Percentiles rank a stretch among this genome's conserved stretches.
Conservation (phyloP, 2,797 vertebrate genomes). For the Gymnothorax javanicus region DNA sequence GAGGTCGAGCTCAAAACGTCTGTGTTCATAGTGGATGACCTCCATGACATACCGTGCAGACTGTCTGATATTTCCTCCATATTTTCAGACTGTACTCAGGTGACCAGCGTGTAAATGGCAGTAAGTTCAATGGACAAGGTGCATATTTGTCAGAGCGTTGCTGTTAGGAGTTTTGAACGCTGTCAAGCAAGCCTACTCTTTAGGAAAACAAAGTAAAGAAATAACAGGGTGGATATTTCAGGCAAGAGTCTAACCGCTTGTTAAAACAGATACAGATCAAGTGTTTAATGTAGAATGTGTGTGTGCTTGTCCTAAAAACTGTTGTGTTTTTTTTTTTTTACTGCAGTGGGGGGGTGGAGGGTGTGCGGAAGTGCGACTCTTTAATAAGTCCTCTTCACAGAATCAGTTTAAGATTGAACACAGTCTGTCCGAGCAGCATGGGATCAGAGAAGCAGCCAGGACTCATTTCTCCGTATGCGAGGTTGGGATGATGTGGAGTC, state of each 20-base stretch:
- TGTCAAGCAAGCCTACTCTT: background rate
- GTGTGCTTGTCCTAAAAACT: constrained; percentile 16
- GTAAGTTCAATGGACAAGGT: no score
- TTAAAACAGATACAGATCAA: constrained; percentile 16
- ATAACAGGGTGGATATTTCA: constrained; percentile 5
- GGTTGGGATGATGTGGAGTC: background rate
- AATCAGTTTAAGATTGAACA: background rate
- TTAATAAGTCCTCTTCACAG: background rate
- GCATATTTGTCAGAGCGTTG: no score
- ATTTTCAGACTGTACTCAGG: no score
- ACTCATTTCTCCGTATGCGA: background rate
- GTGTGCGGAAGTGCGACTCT: background rate
- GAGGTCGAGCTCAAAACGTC: no score
- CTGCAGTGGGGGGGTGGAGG: background rate
- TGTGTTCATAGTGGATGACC: no score
- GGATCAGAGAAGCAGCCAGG: background rate
- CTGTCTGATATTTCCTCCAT: no score
- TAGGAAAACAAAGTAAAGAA: constrained; percentile 13
- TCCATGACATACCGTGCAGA: no score
- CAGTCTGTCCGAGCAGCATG: no score
- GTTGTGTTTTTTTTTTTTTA: constrained; percentile 23
- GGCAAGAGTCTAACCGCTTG: constrained; percentile 5
- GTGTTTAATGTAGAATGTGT: constrained; percentile 17
- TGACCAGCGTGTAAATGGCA: no score
- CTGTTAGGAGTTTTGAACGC: no score